phyloP scores from a whole-genome alignment of 2,113 vertebrate genomes.

The Turnix velox region DNA sequence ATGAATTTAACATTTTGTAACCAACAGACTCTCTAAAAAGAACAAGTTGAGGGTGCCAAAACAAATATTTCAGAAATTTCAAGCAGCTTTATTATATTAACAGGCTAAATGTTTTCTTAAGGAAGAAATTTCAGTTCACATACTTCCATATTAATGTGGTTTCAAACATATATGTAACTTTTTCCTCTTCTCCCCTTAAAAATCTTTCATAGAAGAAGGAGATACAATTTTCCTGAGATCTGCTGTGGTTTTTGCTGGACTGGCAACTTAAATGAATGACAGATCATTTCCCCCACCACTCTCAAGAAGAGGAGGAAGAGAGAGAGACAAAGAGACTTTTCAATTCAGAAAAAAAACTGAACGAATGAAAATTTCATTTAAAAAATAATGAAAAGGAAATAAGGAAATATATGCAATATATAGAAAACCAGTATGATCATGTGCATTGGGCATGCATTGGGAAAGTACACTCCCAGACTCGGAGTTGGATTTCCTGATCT shows the following conservation, averaged over 20 bases:
- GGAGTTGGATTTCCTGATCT: neutral
- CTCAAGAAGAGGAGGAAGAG: neutral
- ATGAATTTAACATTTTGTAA: neutral
- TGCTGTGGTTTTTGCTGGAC: neutral
- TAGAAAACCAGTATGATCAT: neutral
- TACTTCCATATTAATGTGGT: neutral
- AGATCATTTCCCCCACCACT: neutral
- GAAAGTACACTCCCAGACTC: neutral
- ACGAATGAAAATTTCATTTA: neutral
- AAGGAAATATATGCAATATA: neutral
- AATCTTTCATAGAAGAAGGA: neutral
- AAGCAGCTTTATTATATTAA: neutral
- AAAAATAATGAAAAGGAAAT: neutral
- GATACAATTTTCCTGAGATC: neutral
- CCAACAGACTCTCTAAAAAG: neutral
- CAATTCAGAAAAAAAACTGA: neutral
- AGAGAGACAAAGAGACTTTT: neutral
- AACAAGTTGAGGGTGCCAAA: neutral
- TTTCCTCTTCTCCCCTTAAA: neutral
- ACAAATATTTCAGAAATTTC: neutral
- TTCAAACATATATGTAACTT: neutral
- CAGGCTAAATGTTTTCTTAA: neutral
- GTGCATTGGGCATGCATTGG: neutral
- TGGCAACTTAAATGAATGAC: neutral
- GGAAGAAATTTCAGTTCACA: neutral